Base-by-base conservation (phyloP, 2,113 vertebrate species). In the Caranx melampygus region DNA sequence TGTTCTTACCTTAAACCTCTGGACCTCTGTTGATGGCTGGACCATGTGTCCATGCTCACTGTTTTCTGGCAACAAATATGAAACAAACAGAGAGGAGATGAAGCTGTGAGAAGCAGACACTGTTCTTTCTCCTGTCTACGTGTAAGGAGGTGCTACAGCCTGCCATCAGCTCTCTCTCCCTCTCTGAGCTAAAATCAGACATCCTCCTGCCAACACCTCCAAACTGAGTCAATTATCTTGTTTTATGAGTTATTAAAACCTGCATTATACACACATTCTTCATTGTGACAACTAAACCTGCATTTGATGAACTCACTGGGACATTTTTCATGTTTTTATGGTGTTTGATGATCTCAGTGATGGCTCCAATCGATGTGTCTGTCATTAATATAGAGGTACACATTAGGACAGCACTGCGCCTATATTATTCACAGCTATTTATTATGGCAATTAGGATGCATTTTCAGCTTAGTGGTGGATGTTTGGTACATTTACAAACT, bases 241-340 rank as follows among this genome's bases (percentile, higher is more conserved):
- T 76, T 87, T 89, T 89, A 82, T 83, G 65, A 81, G 72, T 73
- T 77, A 81, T 75, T 85, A 77, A 83, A 65, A 57, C 26, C 16
- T 20, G 37, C 69, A 70, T 42, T 52, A 52, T 15, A 42, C 45
- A 45, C 82, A 69, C 35, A 81, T 75, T 77, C 70, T 31, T 81
- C 65, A 51, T 0, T 4, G 35, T 67, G 72, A 84, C 75, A 78
- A 55, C 62, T 54, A 15, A 80, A 87, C 62, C 70, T 72, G 72
- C 49, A 4, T 84, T 66, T 80, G 78, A 84, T 87, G 69, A 82
- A 86, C 51, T 69, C 60, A 3, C 34, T 47, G 37, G 66, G 67
- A 67, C 75, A 67, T 82, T 35, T 73, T 47, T 71, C 66, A 80
- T 65, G 3, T 63, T 66, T 78, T 82, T 55, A 85, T 78, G 73